These are phyloP conservation scores for Boleophthalmus pectinirostris DNA, from an alignment of 2,113 vertebrate genomes.

Conservation along the genomic window DNA sequence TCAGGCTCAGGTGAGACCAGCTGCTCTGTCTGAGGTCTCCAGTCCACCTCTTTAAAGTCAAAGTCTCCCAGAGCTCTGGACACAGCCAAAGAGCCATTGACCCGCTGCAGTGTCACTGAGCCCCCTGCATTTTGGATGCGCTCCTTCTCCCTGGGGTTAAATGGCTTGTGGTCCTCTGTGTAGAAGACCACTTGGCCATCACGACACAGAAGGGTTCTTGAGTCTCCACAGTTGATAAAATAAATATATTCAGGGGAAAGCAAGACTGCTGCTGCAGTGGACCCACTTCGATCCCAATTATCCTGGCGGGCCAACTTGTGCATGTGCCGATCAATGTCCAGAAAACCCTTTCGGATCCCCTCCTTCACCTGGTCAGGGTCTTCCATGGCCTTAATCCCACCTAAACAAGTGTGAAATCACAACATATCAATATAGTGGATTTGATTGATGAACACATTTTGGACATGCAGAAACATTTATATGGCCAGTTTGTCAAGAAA, in stretches of 20 bases:
- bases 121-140: constrained; percentile 83
- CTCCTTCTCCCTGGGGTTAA: constrained; percentile 79
- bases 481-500: not conserved
- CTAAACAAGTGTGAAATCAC: constrained; percentile 37
- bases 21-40: constrained; percentile 80
- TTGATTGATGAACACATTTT: not conserved
- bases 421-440: not conserved
- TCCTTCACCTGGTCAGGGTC: constrained; percentile 74
- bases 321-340: constrained; percentile 78
- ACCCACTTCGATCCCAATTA: constrained; percentile 78
- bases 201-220: constrained; percentile 80
- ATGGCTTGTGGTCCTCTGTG: constrained; percentile 84
- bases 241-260: constrained; percentile 78
- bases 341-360: constrained; percentile 73
- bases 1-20: constrained; percentile 84
- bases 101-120: constrained; percentile 76
- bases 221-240: constrained; percentile 83
- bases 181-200: constrained; percentile 76
- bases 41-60: constrained; percentile 80
- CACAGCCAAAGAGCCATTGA: constrained; percentile 84
- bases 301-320: constrained; percentile 69
- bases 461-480: not conserved
- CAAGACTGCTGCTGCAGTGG: constrained; percentile 75
- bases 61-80: constrained; percentile 84
- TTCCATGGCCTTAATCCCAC: constrained; percentile 61